Evolutionary conservation across 2,113 vertebrate genomes (phyloP), one percentile per base, ranked within the genome.

Genomic region (Microcebus ravelobensis): DNA sequence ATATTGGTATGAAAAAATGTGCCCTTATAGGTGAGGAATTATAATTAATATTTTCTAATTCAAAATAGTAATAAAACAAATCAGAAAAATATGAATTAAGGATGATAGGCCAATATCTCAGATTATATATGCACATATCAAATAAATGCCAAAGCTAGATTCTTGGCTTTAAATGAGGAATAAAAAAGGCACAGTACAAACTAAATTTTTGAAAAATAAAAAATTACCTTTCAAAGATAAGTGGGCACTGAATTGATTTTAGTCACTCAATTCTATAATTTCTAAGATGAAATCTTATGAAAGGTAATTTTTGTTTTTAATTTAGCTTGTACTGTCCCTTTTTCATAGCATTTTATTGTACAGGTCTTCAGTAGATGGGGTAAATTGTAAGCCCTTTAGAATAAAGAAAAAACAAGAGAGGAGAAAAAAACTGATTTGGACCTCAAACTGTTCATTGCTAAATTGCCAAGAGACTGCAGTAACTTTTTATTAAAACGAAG

Each of bases 211-310:
- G 12, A 55, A 79, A 93, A 88, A 81, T 61, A 82, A 52, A 52
- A 87, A 96, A 86, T 65, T 80, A 65, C 86, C 57, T 93, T 83
- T 84, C 67, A 34, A 93, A 82, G 89, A 70, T 29, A 93, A 36
- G 36, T 20, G 68, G 55, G 48, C 14, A 29, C 73, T 34, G 45
- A 27, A 67, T 94, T 90, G 86, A 87, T 88, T 85, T 87, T 63
- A 91, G 42, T 81, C 15, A 21, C 61, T 79, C 61, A 52, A 23
- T 55, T 79, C 91, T 91, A 80, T n/a, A 39, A 1, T 91, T 95
- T 93, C 90, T 89, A 77, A 95, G 95, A 83, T 67, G 29, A 65
- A 93, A 57, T 79, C 52, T 55, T 55, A 55, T 55, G 52, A 55
- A 55, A 55, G 52, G 17, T 55, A 55, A 55, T 55, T 55, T 55